Evolutionary conservation across 2,797 vertebrate species (phyloP).

Genomic region (Nyctalus aviator): DNA sequence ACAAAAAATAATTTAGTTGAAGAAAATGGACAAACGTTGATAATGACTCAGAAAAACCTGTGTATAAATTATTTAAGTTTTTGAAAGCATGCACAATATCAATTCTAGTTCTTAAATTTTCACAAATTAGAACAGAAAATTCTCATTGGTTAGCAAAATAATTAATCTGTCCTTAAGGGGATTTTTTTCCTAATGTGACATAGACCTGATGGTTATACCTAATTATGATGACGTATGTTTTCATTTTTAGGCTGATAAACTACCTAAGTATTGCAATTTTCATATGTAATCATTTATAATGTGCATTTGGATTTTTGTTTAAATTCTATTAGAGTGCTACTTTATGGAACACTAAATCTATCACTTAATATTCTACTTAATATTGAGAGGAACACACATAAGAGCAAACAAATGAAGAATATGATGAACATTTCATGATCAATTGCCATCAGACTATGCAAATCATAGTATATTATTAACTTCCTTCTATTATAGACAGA

Average conservation of each 20-base stretch:
- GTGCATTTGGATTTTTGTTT: constrained; percentile 54
- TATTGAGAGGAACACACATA: constrained; percentile 31
- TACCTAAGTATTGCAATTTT: constrained; percentile 11
- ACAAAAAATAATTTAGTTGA: constrained; percentile 91
- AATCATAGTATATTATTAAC: constrained; percentile 26
- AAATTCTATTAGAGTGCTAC: constrained; percentile 27
- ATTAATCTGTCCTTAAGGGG: constrained; percentile 55
- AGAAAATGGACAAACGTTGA: constrained; percentile 92
- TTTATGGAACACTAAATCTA: constrained; percentile 51
- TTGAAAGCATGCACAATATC: constrained; percentile 79
- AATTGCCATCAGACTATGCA: neutral
- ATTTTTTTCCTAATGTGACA: constrained; percentile 51
- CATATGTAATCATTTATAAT: neutral
- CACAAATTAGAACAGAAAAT: constrained; percentile 68
- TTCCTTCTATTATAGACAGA: neutral
- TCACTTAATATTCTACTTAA: constrained; percentile 54
- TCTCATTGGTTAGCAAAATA: constrained; percentile 45
- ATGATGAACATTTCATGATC: constrained; percentile 34
- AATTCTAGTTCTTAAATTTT: constrained; percentile 72
- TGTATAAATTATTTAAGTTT: constrained; percentile 88
- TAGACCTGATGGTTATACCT: neutral
- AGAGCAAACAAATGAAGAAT: constrained; percentile 55
- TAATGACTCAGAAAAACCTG: constrained; percentile 91
- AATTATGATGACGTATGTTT: constrained; percentile 27
- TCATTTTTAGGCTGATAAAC: constrained; percentile 46